phyloP scores from a whole-genome alignment of 30 jellyfish, hydroid and myxozoan species.

The Cassiopea andromeda region DNA sequence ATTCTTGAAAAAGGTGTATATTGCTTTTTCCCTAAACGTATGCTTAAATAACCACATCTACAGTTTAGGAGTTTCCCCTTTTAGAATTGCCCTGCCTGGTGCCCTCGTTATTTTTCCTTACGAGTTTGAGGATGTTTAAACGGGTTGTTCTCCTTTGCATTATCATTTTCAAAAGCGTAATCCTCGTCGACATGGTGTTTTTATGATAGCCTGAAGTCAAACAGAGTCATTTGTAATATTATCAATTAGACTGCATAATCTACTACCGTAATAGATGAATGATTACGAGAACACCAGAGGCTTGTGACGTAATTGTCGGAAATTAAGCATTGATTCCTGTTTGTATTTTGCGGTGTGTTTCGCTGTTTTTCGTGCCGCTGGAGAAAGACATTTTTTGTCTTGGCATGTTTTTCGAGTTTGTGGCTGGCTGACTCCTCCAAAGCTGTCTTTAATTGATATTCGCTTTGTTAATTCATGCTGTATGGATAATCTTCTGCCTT shows the following conservation, averaged over 20 bases:
- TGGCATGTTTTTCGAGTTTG: not conserved
- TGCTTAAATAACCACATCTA: no score
- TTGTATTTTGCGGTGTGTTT: not conserved
- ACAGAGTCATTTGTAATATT: not conserved
- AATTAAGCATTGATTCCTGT: constrained; percentile 24
- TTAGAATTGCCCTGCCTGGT: no score
- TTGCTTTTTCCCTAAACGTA: no score
- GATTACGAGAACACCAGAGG: constrained; percentile 40
- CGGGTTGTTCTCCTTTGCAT: not conserved
- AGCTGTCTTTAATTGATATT: no score
- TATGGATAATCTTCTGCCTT: not conserved
- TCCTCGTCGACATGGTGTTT: constrained; percentile 26
- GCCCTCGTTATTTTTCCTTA: no score
- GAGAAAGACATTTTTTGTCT: not conserved
- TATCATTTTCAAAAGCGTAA: not conserved
- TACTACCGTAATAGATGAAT: constrained; percentile 40
- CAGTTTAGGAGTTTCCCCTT: no score
- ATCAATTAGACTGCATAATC: constrained; percentile 9
- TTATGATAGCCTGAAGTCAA: not conserved
- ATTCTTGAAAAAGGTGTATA: no score
- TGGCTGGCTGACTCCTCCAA: not conserved
- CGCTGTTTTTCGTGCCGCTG: constrained; percentile 22
- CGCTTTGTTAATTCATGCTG: not conserved
- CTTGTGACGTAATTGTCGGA: constrained; percentile 4
- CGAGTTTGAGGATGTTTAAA: no score